Percentiles rank a stretch among this genome's conserved stretches.
phyloP scores from a whole-genome alignment of 2,797 vertebrate species.

The Danio choprae region DNA sequence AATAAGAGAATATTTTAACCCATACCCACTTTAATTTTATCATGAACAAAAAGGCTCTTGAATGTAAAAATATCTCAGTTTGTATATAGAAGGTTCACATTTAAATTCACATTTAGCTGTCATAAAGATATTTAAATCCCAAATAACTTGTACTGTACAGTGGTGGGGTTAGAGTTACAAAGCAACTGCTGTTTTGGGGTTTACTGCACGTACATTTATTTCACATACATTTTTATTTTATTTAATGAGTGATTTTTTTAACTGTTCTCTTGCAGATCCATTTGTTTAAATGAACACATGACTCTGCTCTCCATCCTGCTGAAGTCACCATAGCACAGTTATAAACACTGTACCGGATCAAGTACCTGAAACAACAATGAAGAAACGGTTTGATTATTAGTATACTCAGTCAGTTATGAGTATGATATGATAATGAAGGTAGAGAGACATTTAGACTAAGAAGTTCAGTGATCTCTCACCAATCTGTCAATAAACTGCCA shows the following conservation, averaged over 20 bases:
- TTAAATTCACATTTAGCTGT: too few relatives aligned
- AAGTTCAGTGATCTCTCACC: too few relatives aligned
- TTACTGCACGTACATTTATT: neutral
- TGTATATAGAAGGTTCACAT: too few relatives aligned
- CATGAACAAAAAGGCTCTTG: too few relatives aligned
- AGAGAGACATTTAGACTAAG: too few relatives aligned
- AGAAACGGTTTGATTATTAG: neutral
- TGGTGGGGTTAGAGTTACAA: too few relatives aligned
- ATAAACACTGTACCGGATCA: rapidly evolving
- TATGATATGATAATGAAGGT: neutral
- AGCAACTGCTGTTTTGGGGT: too few relatives aligned
- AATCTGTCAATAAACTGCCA: neutral
- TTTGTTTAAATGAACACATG: rapidly evolving
- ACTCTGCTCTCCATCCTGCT: rapidly evolving
- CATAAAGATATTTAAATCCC: too few relatives aligned
- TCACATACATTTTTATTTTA: neutral
- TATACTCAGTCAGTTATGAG: neutral
- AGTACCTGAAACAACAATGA: constrained; percentile 1
- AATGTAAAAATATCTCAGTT: too few relatives aligned
- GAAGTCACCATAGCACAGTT: neutral
- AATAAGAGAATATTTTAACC: too few relatives aligned
- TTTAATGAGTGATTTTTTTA: neutral
- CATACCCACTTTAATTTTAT: too few relatives aligned
- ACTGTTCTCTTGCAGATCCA: constrained; percentile 1
- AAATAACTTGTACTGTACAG: too few relatives aligned